Evolutionary conservation across 2,888 invertebrate genomes (phyloP).

Genomic region (Meganola albula): DNA sequence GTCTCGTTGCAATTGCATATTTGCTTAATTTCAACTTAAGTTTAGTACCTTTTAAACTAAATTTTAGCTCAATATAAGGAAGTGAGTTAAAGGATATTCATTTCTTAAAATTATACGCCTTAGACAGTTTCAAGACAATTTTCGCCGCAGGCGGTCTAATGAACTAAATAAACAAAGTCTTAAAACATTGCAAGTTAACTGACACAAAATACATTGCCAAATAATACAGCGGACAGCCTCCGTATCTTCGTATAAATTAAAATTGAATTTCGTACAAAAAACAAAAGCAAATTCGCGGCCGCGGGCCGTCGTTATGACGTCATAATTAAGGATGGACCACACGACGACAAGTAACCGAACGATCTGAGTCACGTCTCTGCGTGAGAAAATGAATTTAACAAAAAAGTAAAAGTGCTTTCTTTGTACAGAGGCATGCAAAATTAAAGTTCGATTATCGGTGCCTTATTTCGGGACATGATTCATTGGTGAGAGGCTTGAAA

Average conservation of each 20-base stretch:
- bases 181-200: slow-evolving; percentile 30
- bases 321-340: slow-evolving; percentile 62
- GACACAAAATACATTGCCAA: slow-evolving; percentile 44
- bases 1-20: not conserved
- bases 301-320: slow-evolving; percentile 54
- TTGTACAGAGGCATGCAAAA: slow-evolving; percentile 61
- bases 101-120: slow-evolving; percentile 12
- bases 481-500: slow-evolving; percentile 60
- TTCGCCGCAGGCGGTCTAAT: slow-evolving; percentile 30
- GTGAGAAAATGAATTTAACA: slow-evolving; percentile 56
- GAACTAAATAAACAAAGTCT: slow-evolving; percentile 25
- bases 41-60: not conserved
- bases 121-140: slow-evolving; percentile 13
- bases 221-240: slow-evolving; percentile 44
- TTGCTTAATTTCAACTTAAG: not conserved
- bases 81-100: too few relatives aligned
- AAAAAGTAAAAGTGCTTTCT: slow-evolving; percentile 75
- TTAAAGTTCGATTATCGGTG: slow-evolving; percentile 59
- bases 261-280: slow-evolving; percentile 47
- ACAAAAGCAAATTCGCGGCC: slow-evolving; percentile 28
- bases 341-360: slow-evolving; percentile 42
- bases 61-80: slow-evolving; percentile 5
- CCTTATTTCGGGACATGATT: slow-evolving; percentile 64
- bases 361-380: slow-evolving; percentile 57
- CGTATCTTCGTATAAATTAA: slow-evolving; percentile 57